A percentile compares a stretch with the other conserved stretches of the same genome.
These are phyloP conservation scores for Trachurus trachurus DNA, from an alignment of 2,797 vertebrate species.

Conservation along the genomic window DNA sequence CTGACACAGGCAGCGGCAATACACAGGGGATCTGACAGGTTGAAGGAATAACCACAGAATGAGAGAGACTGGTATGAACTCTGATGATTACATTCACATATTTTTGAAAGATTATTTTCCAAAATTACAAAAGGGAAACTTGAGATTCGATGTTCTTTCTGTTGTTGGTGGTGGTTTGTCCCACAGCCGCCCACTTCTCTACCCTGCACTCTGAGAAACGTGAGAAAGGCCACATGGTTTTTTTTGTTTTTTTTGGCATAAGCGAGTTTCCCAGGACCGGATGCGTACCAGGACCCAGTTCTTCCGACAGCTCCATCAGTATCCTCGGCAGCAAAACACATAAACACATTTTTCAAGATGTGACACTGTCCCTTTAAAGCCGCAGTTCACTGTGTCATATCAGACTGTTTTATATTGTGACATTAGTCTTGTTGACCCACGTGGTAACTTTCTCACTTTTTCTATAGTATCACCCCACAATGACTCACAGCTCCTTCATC, in stretches of 20 bases:
- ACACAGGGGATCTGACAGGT: not conserved
- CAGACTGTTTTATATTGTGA: not conserved
- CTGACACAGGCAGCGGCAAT: not conserved
- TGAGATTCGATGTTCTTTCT: too few relatives aligned
- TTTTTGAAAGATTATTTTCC: not conserved
- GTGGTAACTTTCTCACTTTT: slow-evolving; percentile 20
- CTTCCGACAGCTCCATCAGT: not conserved
- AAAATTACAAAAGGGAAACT: not conserved
- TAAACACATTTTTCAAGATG: not conserved
- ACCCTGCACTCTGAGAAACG: not conserved
- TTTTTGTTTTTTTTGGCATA: not conserved
- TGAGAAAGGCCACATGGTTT: not conserved
- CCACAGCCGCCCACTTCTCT: not conserved
- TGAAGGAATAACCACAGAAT: too few relatives aligned
- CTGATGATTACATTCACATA: not conserved
- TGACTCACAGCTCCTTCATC: slow-evolving; percentile 25
- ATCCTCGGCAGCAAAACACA: not conserved
- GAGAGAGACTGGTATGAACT: not conserved
- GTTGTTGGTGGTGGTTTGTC: too few relatives aligned
- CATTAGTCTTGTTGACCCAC: not conserved
- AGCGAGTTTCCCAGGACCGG: not conserved
- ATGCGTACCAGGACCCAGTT: not conserved
- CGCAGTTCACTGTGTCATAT: not conserved
- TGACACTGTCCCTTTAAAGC: not conserved
- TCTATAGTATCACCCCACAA: not conserved